Evolutionary conservation across 1,140 invertebrate species (phyloP).

Genomic region (Cyrtorhinus lividipennis): DNA sequence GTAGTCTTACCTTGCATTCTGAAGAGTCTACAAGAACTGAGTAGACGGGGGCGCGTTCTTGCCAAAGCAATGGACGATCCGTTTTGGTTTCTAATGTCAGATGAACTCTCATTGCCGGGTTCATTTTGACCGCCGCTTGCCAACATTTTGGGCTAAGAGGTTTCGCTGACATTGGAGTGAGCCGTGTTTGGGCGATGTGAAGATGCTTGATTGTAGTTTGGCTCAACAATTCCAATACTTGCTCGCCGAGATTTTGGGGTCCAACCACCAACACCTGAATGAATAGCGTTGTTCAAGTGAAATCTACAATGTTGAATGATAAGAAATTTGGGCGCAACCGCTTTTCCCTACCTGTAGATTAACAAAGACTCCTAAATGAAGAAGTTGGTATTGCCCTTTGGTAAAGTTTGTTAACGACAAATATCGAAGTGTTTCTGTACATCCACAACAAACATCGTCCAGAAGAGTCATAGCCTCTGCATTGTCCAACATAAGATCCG

Average conservation of each 20-base stretch:
- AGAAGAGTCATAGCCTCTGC: slow-evolving; percentile 52
- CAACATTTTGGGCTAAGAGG: slow-evolving; percentile 28
- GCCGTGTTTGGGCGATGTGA: slow-evolving; percentile 57
- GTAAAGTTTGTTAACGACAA: slow-evolving; percentile 62
- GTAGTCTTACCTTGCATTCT: slow-evolving; percentile 31
- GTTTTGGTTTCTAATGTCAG: slow-evolving; percentile 26
- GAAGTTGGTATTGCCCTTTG: slow-evolving; percentile 50
- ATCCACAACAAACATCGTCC: slow-evolving; percentile 54
- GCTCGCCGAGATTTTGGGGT: slow-evolving; percentile 67
- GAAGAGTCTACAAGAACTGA: slow-evolving; percentile 35
- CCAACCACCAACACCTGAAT: slow-evolving; percentile 55
- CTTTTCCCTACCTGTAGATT: slow-evolving; percentile 44
- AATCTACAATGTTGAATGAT: too few species aligned
- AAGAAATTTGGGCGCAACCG: not conserved
- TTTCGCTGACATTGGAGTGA: slow-evolving; percentile 25
- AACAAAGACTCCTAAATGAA: slow-evolving; percentile 62
- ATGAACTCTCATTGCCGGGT: slow-evolving; percentile 32
- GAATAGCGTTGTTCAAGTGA: too few species aligned
- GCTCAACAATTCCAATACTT: slow-evolving; percentile 52
- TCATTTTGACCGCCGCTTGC: slow-evolving; percentile 28
- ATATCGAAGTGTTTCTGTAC: slow-evolving; percentile 44
- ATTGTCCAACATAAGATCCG: slow-evolving; percentile 60
- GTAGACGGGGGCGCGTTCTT: slow-evolving; percentile 35
- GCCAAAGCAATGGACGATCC: slow-evolving; percentile 34
- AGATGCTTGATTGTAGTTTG: slow-evolving; percentile 51